Base-by-base conservation (phyloP, 2,797 vertebrate species). In the Chelmon rostratus region DNA sequence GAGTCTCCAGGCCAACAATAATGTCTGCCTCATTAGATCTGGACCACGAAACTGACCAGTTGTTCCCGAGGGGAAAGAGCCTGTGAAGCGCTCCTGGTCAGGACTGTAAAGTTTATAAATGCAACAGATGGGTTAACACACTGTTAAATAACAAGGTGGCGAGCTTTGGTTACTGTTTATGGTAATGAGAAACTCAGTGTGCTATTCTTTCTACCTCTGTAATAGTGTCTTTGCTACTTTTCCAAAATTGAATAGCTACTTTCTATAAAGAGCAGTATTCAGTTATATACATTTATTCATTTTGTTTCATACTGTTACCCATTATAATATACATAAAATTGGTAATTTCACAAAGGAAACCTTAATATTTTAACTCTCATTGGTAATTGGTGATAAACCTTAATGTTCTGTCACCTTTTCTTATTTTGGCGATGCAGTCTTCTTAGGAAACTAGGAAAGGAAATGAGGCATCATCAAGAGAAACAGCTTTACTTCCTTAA, bases 21-120 rank as follows among this genome's bases (percentile, higher is more conserved):
- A 90, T 28, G 80, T 86, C 88, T 76, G 85, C 85, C 87, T 89
- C 87, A 88, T 92, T 92, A 92, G 87, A 84, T 81, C 61, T 58
- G 71, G 53, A 90, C 89, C 89, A 81, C 77, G 52, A 89, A 84
- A 42, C 85, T 79, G 84, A 89, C 86, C 90, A 70, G 84, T 81
- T 74, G 77, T 84, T 89, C 72, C 82, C 85, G 57, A 59, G 61
- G 70, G 68, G 57, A 76, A 46, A 70, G 79, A 77, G 79, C 71
- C 77, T 2, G 80, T 82, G 76, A 76, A 80, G 65, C 18, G 4
- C 73, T 83, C 37, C 74, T 52, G 78, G 67, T 85, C 78, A 23
- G 66, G 76, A 84, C 68, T 40, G 81, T 78, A 42, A 76, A 78
- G 75, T 79, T 83, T 89, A 83, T 77, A 78, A 84, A 86, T 0